Percentiles rank a stretch among this genome's conserved stretches.
phyloP scores from a whole-genome alignment of 2,113 vertebrate species.

The Phodopus roborovskii region DNA sequence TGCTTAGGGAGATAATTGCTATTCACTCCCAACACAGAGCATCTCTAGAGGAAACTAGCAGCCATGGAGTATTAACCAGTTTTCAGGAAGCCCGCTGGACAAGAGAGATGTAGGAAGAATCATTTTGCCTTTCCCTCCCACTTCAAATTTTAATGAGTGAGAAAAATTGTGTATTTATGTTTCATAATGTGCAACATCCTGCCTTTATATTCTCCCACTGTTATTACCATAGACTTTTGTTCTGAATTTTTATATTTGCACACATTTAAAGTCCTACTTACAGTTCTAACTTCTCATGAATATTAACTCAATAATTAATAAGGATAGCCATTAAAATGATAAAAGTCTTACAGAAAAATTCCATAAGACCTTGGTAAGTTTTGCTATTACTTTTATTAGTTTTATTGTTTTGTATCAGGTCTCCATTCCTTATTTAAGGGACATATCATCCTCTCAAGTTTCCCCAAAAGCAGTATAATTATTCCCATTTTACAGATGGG shows the following conservation, averaged over 20 bases:
- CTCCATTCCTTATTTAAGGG: background rate
- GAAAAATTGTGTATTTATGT: slow-evolving; percentile 30
- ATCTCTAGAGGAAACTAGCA: slow-evolving; percentile 69
- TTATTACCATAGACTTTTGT: background rate
- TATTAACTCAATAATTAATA: slow-evolving; percentile 67
- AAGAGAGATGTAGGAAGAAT: slow-evolving; percentile 37
- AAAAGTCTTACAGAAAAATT: slow-evolving; percentile 58
- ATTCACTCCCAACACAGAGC: slow-evolving; percentile 38
- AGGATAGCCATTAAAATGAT: slow-evolving; percentile 7
- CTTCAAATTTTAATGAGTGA: slow-evolving; percentile 74
- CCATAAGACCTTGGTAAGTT: background rate
- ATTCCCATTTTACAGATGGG: slow-evolving; percentile 69
- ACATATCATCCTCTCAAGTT: background rate
- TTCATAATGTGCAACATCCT: slow-evolving; percentile 38
- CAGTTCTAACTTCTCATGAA: slow-evolving; percentile 9
- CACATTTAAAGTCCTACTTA: background rate
- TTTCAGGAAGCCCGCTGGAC: slow-evolving; percentile 59
- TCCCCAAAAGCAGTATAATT: background rate
- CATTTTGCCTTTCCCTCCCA: slow-evolving; percentile 42
- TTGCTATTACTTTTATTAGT: background rate
- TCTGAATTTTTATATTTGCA: slow-evolving; percentile 51
- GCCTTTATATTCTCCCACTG: background rate
- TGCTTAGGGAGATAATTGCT: slow-evolving; percentile 74
- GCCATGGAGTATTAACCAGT: slow-evolving; percentile 54
- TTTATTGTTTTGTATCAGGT: background rate